These are phyloP conservation scores for Steromphala cineraria DNA, from an alignment of 2,888 invertebrate species.

Conservation along the genomic window DNA sequence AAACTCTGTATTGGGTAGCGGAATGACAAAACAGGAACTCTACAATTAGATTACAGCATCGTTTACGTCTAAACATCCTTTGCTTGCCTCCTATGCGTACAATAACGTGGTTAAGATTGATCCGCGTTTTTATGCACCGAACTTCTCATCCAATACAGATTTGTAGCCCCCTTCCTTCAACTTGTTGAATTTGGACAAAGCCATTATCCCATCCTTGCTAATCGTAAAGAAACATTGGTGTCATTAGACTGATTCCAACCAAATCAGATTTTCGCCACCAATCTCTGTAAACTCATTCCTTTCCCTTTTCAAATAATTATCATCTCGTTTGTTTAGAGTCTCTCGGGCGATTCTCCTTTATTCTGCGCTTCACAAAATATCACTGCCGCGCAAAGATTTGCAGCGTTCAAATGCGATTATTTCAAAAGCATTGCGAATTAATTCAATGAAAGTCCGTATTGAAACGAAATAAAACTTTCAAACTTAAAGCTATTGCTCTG, in stretches of 20 bases:
- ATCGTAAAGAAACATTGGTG: not conserved
- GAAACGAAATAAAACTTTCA: no score
- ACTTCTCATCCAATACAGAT: not conserved
- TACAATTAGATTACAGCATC: not conserved
- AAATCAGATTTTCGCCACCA: not conserved
- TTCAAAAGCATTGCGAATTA: no score
- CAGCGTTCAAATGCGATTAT: no score
- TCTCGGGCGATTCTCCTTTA: not conserved
- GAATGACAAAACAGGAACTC: not conserved
- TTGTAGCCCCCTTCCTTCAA: not conserved
- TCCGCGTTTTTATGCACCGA: not conserved
- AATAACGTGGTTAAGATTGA: not conserved
- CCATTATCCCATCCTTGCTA: not conserved
- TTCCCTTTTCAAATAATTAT: not conserved
- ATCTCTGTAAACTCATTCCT: not conserved
- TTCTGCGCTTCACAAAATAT: no score
- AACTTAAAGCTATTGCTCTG: no score
- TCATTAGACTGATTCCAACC: not conserved
- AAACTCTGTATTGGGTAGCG: not conserved
- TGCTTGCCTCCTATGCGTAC: not conserved
- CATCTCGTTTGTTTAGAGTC: not conserved
- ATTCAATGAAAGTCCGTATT: no score
- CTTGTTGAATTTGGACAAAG: not conserved
- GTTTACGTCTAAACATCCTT: not conserved
- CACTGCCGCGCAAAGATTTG: no score